Evolutionary conservation across 1,140 invertebrate genomes (phyloP).

Genomic region (Ceratoteleas bidentatus): DNA sequence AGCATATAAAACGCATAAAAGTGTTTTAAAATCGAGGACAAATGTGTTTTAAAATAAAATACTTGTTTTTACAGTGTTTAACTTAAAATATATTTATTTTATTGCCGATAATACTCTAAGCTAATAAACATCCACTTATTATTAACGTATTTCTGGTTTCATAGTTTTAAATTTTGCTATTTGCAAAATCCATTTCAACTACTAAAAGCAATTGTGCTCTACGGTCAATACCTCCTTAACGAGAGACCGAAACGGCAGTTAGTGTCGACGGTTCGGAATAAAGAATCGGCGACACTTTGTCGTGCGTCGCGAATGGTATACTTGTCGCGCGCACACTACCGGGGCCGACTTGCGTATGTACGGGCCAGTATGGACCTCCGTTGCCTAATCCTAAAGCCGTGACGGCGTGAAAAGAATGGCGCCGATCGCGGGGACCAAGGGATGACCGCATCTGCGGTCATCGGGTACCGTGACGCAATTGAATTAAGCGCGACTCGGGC

Average conservation of each 20-base stretch:
- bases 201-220: no score
- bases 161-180: no score
- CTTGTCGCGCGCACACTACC: constrained; percentile 20
- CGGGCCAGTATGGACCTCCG: not conserved
- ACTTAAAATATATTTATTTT: no score
- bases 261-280: constrained; percentile 18
- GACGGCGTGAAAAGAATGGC: constrained; percentile 30
- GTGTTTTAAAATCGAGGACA: no score
- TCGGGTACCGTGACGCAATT: constrained; percentile 48
- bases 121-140: no score
- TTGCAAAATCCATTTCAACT: no score
- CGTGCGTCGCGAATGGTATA: constrained; percentile 29
- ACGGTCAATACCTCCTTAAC: not conserved
- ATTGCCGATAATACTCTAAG: no score
- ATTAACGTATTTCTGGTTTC: no score
- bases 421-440: constrained; percentile 9
- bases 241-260: constrained; percentile 31
- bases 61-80: no score
- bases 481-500: constrained; percentile 55
- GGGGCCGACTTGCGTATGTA: constrained; percentile 8
- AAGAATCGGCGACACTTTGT: constrained; percentile 29
- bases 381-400: constrained; percentile 37
- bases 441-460: constrained; percentile 52
- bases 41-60: no score
- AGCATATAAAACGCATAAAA: no score